Percentiles rank a stretch among this genome's conserved stretches.
Conservation (phyloP, 2,888 invertebrate genomes). For the Nebria salina region DNA sequence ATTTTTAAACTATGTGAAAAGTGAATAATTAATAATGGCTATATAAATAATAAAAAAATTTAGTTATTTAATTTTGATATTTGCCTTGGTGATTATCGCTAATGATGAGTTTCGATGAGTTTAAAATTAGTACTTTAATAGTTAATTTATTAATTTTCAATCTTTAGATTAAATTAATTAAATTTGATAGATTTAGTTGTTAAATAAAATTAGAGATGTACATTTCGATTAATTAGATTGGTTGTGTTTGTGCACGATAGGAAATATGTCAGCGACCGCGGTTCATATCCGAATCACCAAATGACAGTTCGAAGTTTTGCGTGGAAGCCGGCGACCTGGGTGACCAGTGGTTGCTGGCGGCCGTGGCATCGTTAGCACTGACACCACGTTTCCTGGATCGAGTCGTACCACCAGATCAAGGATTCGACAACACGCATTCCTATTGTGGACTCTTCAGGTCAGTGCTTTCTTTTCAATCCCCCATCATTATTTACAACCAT, state of each 20-base stretch:
- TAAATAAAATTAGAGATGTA: no score
- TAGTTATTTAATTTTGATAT: background rate
- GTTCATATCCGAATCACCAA: constrained; percentile 63
- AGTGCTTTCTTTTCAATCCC: constrained; percentile 44
- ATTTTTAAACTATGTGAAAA: background rate
- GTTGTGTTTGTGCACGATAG: constrained; percentile 57
- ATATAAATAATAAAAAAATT: background rate
- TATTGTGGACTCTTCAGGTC: constrained; percentile 77
- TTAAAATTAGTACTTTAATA: no score
- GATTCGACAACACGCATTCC: constrained; percentile 67
- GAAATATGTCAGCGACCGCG: constrained; percentile 74
- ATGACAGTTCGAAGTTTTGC: constrained; percentile 60
- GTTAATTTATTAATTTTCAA: no score
- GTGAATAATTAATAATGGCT: background rate
- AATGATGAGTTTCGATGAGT: no score
- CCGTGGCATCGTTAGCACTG: constrained; percentile 72
- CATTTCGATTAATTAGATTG: no score
- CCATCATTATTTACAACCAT: background rate
- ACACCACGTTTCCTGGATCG: constrained; percentile 75
- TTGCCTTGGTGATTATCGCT: no score
- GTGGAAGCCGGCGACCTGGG: constrained; percentile 69
- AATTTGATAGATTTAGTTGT: no score
- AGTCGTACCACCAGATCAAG: constrained; percentile 73
- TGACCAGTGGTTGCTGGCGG: constrained; percentile 71
- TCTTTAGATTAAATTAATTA: no score